Conservation (phyloP, 2,888 invertebrate species). For the Chalcis sispes region DNA sequence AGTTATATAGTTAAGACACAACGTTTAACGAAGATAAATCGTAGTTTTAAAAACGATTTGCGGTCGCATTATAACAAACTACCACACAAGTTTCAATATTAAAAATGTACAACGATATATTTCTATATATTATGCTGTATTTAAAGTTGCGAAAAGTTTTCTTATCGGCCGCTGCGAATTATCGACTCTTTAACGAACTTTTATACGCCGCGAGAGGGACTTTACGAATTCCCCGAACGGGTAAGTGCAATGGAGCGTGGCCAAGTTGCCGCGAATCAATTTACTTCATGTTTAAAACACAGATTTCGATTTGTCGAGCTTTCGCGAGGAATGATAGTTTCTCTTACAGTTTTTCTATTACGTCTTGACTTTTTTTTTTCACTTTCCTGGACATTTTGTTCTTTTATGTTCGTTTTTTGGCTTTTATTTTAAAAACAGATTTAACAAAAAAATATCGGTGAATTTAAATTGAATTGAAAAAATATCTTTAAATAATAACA, state of each 20-base stretch:
- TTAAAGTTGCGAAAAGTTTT: slow-evolving; percentile 55
- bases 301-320: slow-evolving; percentile 51
- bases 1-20: too few relatives aligned
- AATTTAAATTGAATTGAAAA: too few relatives aligned
- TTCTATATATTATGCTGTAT: too few relatives aligned
- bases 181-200: slow-evolving; percentile 63
- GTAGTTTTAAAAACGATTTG: background rate
- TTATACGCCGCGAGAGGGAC: slow-evolving; percentile 47
- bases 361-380: too few relatives aligned
- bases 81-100: slow-evolving; percentile 9
- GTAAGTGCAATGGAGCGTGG: background rate
- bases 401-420: too few relatives aligned
- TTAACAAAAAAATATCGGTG: too few relatives aligned
- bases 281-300: slow-evolving; percentile 53
- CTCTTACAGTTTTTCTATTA: too few relatives aligned
- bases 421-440: too few relatives aligned
- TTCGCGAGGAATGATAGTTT: slow-evolving; percentile 19
- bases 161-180: slow-evolving; percentile 60
- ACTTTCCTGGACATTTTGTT: too few relatives aligned
- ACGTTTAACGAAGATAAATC: slow-evolving; percentile 6
- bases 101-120: slow-evolving; percentile 36
- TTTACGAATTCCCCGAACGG: slow-evolving; percentile 45
- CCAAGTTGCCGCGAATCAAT: slow-evolving; percentile 48
- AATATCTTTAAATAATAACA: too few relatives aligned
- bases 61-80: background rate